Evolutionary conservation across 1,140 invertebrate species (phyloP), one percentile per base, ranked within the genome.

Genomic region (Dendrolimus kikuchii): DNA sequence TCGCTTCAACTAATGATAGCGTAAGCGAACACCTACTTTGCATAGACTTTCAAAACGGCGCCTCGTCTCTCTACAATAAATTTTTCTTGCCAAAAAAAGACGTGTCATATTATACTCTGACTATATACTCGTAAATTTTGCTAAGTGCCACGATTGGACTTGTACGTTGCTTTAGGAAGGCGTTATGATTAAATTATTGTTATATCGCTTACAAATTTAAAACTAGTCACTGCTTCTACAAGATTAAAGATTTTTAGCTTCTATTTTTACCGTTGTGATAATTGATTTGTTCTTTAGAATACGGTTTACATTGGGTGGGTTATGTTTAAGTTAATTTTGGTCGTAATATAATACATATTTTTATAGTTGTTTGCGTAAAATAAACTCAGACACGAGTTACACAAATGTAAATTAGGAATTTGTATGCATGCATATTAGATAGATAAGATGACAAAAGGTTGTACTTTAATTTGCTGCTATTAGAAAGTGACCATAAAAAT

Each of bases 11-110:
- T 75, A 71, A 73, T 73, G 67, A 65, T 67, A 68, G 58, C 43
- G 45, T 64, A 57, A 51, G 47, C 53, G 48, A 49, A 52, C 49
- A 51, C 48, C 51, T 59, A 56, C 43, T 71, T 66, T 67, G 68
- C 59, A 59, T 67, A 55, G 59, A 53, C 68, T 51, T 58, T 55
- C 51, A 49, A 41, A 51, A 68, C 57, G 62, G 59, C 58, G 60
- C 52, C 66, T 61, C 51, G 66, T 71, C 77, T 80, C 74, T 79
- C 74, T 81, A 74, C 51, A 55, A 62, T 49, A 58, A 62, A 49
- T 43, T 55, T 71, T 37, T 81, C 81, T 81, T 84, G 78, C 78
- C 81, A 74, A 59, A 44, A 71, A 36, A 61, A 66, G 64, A 69
- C 56, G 58, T 74, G 67, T 75, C 71, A 72, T 69, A 70, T 57